Conservation (phyloP, 2,888 invertebrate species). For the Xanthostigma xanthostigma region DNA sequence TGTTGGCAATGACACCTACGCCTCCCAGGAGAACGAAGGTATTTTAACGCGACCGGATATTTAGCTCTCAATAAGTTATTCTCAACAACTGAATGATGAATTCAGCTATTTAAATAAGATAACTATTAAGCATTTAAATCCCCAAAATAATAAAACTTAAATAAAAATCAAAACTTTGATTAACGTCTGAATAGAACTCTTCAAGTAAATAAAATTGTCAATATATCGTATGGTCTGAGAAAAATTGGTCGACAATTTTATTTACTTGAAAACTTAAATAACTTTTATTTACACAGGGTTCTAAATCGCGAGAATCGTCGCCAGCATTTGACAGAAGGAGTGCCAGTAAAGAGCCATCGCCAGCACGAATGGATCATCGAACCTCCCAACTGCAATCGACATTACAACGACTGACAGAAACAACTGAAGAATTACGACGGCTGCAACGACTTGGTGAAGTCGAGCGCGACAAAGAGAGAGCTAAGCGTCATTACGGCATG, state of each 20-base stretch:
- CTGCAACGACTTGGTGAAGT: conserved; percentile 35
- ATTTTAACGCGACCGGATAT: conserved; percentile 9
- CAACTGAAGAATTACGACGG: conserved; percentile 46
- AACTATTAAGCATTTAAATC: too few relatives aligned
- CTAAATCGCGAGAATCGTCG: conserved; percentile 56
- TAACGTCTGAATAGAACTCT: too few relatives aligned
- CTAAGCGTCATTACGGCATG: conserved; percentile 27
- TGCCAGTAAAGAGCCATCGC: conserved; percentile 35
- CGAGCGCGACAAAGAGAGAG: conserved; percentile 33
- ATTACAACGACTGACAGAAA: conserved; percentile 49
- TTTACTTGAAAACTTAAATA: conserved; percentile 2
- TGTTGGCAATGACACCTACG: conserved; percentile 43
- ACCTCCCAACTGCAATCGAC: conserved; percentile 26
- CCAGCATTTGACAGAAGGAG: conserved; percentile 36
- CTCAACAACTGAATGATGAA: too few relatives aligned
- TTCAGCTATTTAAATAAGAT: too few relatives aligned
- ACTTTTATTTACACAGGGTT: conserved; percentile 29
- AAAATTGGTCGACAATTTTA: too few relatives aligned
- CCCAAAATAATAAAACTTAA: not conserved
- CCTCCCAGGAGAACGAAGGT: conserved; percentile 54
- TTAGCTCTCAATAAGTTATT: too few relatives aligned
- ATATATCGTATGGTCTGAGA: too few relatives aligned
- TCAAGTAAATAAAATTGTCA: too few relatives aligned
- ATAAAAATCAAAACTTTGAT: too few relatives aligned
- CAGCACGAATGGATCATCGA: conserved; percentile 24